phyloP scores from a whole-genome alignment of 2,888 invertebrate genomes.

The Kryphioiulus occultus region DNA sequence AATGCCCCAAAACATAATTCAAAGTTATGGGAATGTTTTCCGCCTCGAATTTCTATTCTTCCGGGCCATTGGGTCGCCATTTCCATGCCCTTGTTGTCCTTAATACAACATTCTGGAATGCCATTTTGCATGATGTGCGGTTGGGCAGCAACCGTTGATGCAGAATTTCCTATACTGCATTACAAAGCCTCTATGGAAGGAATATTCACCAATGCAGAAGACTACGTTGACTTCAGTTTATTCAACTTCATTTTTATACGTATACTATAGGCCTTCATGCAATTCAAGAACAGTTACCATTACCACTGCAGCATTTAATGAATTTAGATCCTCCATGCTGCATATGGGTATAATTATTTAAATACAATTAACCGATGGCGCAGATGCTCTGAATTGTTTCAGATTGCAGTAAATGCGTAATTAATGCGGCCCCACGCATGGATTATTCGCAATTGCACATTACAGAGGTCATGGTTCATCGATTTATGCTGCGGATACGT shows the following conservation, averaged over 20 bases:
- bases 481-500: background rate
- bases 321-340: background rate
- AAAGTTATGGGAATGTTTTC: background rate
- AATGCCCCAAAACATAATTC: background rate
- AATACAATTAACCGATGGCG: background rate
- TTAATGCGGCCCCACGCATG: background rate
- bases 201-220: background rate
- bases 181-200: background rate
- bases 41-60: background rate
- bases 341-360: background rate
- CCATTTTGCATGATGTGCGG: background rate
- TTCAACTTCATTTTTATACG: no score
- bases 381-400: background rate
- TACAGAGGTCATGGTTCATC: background rate
- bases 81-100: background rate
- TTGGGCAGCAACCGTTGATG: background rate
- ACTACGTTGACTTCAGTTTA: no score
- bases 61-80: background rate
- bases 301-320: background rate
- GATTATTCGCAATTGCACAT: background rate
- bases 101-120: background rate
- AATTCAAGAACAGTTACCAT: background rate
- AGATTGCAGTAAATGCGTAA: background rate
- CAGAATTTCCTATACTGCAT: background rate
- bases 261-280: background rate